Evolutionary conservation across 2,888 invertebrate genomes (phyloP), one percentile per base, ranked within the genome.

Genomic region (Athalia cordata): DNA sequence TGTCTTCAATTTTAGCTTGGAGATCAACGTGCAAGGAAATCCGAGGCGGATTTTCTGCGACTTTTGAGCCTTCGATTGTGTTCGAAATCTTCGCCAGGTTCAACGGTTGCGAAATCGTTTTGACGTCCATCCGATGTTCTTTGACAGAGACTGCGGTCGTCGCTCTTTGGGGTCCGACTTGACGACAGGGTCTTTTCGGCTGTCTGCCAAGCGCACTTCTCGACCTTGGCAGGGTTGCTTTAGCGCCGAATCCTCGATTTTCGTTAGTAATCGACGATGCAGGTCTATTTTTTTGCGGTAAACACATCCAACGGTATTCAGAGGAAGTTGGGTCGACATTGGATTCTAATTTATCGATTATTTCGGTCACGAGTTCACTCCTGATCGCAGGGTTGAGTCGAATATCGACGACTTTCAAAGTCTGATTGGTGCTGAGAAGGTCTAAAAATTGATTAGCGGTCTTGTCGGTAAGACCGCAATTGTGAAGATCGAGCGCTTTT

Each of bases 401-500:
- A 79, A 95, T 89, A 87, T 96, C 96, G 29, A 95, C 90, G 6
- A 96, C 92, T 62, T 93, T 92, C n/a, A 96, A 89, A 0, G 94
- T 93, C 43, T 92, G 92, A 85, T 95, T 96, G 9, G 93, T 92
- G 50, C 91, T 90, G 80, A 96, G 88, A 80, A 94, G 92, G 57
- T 93, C 92, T 6, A 95, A 83, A 62, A 94, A 92, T 5, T 92
- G 87, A 7, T 89, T 86, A 0, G 93, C 93, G 1, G 94, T 92
- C 13, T 90, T 89, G 82, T 95, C 94, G 0, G 94, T 93, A 11
- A 96, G 86, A 0, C 95, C 95, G 86, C 96, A 96, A 83, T 93
- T 93, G 86, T 96, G 96, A 85, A 96, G 89, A 85, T 96, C 96
- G 75, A 96, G 85, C 0, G 95, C 96, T 91, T 95, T 95, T 43